phyloP scores from a whole-genome alignment of 2,113 vertebrate species.

The Hydrolagus affinis region DNA sequence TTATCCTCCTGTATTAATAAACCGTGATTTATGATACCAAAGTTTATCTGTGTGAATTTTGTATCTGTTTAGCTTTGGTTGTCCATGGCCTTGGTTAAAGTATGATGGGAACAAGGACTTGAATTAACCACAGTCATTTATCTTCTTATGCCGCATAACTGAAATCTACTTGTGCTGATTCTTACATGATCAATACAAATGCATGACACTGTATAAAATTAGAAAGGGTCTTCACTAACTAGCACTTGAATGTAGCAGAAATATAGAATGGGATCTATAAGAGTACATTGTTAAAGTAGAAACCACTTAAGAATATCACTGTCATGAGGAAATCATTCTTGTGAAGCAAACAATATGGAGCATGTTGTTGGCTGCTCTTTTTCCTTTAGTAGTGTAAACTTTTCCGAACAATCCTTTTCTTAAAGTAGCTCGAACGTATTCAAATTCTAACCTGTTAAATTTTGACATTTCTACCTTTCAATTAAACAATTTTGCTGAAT shows the following conservation, averaged over 20 bases:
- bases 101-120: background rate
- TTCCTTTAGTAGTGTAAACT: background rate
- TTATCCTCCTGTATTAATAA: no score
- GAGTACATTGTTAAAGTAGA: background rate
- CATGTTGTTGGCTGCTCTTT: background rate
- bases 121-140: background rate
- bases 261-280: background rate
- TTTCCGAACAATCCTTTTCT: background rate
- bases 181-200: background rate
- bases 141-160: background rate
- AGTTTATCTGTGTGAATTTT: no score
- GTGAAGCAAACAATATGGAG: background rate
- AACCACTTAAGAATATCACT: background rate
- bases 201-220: background rate
- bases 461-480: background rate
- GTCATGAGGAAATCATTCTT: background rate
- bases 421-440: background rate
- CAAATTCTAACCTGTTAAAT: background rate
- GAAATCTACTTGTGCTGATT: background rate
- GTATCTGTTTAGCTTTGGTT: no score
- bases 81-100: no score
- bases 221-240: background rate
- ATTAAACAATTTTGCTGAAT: background rate
- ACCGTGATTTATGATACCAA: no score
- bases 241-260: background rate